Evolutionary conservation across 2,888 invertebrate genomes (phyloP).

Genomic region (Bugulina stolonifera): DNA sequence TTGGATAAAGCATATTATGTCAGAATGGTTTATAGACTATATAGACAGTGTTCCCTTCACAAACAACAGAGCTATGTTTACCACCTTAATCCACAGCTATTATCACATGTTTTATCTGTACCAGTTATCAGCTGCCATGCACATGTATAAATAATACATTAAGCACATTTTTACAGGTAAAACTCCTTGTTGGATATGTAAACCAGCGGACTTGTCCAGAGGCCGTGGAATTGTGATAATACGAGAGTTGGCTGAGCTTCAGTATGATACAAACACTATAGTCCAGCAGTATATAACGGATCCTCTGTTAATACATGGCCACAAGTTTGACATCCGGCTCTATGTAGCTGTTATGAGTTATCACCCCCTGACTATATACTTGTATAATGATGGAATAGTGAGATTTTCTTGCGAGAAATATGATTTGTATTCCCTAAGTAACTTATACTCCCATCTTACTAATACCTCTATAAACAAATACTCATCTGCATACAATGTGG

Average conservation of each 20-base stretch:
- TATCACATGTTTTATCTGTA: too few relatives aligned
- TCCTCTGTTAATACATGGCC: constrained; percentile 47
- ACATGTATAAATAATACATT: too few relatives aligned
- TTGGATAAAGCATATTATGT: too few relatives aligned
- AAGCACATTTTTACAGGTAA: constrained; percentile 33
- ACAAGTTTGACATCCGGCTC: constrained; percentile 49
- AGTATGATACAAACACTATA: constrained; percentile 58
- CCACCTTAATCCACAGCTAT: too few relatives aligned
- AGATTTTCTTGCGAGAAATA: constrained; percentile 77
- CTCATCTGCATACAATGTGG: constrained; percentile 68
- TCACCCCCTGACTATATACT: constrained; percentile 42
- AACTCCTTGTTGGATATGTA: constrained; percentile 69
- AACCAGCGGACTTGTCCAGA: constrained; percentile 78
- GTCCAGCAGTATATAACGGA: constrained; percentile 61
- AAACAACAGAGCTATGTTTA: too few relatives aligned
- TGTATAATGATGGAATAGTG: constrained; percentile 46
- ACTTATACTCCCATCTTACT: constrained; percentile 47
- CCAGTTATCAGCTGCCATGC: too few relatives aligned
- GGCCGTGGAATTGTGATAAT: constrained; percentile 77
- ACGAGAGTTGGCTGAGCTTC: constrained; percentile 56
- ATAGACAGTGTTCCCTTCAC: too few relatives aligned
- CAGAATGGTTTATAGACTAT: too few relatives aligned
- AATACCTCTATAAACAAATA: constrained; percentile 50
- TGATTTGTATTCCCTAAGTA: constrained; percentile 54
- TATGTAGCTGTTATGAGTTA: constrained; percentile 48